Evolutionary conservation across 1,140 invertebrate species (phyloP).

Genomic region (Matsumurasca onukii): DNA sequence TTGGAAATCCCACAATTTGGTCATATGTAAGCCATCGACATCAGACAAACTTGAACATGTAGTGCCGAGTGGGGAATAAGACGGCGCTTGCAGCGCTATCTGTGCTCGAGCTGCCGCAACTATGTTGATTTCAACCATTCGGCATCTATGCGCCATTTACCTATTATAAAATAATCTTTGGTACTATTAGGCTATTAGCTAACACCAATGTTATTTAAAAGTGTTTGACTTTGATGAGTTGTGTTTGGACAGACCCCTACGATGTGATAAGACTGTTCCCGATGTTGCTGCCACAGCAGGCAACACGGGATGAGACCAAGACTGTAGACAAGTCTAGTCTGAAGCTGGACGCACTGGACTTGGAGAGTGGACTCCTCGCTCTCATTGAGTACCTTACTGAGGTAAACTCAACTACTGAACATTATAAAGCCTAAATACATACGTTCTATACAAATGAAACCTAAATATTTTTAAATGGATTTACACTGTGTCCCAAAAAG

Average conservation of each 20-base stretch:
- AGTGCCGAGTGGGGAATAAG: too few relatives aligned
- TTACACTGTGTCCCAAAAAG: too few relatives aligned
- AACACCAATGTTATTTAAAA: not conserved
- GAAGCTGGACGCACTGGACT: slow-evolving; percentile 76
- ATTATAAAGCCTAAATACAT: not conserved
- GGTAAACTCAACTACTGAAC: slow-evolving; percentile 49
- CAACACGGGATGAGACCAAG: slow-evolving; percentile 48
- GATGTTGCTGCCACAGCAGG: slow-evolving; percentile 74
- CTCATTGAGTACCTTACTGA: slow-evolving; percentile 87
- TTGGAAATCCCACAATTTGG: too few relatives aligned
- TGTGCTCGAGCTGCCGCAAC: too few relatives aligned
- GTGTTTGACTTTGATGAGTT: not conserved
- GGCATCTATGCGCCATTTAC: too few relatives aligned
- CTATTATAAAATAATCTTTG: not conserved
- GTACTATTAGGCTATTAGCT: not conserved
- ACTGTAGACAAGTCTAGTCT: slow-evolving; percentile 47
- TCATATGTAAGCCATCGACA: too few relatives aligned
- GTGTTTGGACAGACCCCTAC: slow-evolving; percentile 68
- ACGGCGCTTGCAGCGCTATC: too few relatives aligned
- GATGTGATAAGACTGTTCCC: slow-evolving; percentile 95
- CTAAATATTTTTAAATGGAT: not conserved
- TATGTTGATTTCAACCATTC: too few relatives aligned
- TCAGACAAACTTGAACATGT: too few relatives aligned
- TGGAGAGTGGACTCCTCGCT: slow-evolving; percentile 85
- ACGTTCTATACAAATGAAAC: not conserved